Evolutionary conservation across 2,888 invertebrate species (phyloP), one percentile per base, ranked within the genome.

Genomic region (Rhamphomyia laevipes): DNA sequence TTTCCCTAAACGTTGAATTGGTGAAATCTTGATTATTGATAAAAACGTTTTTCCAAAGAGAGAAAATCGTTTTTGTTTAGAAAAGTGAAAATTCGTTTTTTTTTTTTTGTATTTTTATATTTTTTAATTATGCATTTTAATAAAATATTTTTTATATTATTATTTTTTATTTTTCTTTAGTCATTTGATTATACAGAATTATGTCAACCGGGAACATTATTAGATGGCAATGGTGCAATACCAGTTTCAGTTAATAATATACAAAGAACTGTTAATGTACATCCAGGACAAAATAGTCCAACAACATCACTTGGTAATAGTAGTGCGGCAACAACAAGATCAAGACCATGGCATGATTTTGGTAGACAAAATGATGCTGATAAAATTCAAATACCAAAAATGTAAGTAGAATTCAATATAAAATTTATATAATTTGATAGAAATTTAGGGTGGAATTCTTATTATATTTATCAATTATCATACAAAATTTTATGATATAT

Each of bases 371-470:
- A 90, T 66, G 92, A 93, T 71, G 89, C 89, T 50, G 93, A 93
- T 72, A 93, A 93, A 78, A 90, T 95, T 67, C 92, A 94, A 77
- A 95, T 95, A 75, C 91, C 93, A 70, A 95, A 95, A 86, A 78
- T 93, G 93, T 94, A 77, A 90, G 92, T 86, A 66, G 35, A 27
- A n/a, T n/a, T n/a, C n/a, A n/a, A n/a, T n/a, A n/a, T n/a, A n/a
- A n/a, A n/a, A n/a, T n/a, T n/a, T n/a, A n/a, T n/a, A n/a, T n/a
- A n/a, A n/a, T n/a, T n/a, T n/a, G n/a, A n/a, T n/a, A n/a, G n/a
- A n/a, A n/a, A n/a, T n/a, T n/a, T n/a, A n/a, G n/a, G n/a, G n/a
- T n/a, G n/a, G n/a, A n/a, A n/a, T n/a, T n/a, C n/a, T n/a, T n/a
- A n/a, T n/a, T 21, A 21, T 21, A 21, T 21, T 21, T 21, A 21